Evolutionary conservation across 1,140 invertebrate genomes (phyloP).

Genomic region (Liolophura sinensis): DNA sequence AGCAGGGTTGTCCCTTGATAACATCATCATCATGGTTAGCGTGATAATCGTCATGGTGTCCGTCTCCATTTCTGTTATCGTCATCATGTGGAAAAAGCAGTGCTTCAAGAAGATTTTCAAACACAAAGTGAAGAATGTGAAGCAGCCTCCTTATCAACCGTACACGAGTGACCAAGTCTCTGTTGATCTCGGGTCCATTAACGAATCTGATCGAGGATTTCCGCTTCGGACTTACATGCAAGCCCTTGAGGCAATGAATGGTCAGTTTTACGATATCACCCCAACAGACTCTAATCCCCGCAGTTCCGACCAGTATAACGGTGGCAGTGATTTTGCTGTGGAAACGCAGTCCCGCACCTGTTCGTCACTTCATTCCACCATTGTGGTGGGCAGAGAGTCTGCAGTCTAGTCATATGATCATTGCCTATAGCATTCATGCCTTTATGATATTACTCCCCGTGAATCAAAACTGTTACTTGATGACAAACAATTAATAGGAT

Average conservation of each 20-base stretch:
- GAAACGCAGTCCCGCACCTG: no score
- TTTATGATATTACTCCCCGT: no score
- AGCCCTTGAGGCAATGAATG: constrained; percentile 23
- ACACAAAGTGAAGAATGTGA: constrained; percentile 18
- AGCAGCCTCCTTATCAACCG: constrained; percentile 6
- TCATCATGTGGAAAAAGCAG: constrained; percentile 19
- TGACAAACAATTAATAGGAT: no score
- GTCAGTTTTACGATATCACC: no score
- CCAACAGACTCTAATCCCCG: no score
- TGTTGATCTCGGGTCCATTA: constrained; percentile 34
- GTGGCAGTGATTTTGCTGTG: no score
- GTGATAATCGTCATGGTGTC: constrained; percentile 18
- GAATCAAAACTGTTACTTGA: no score
- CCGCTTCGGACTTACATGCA: constrained; percentile 42
- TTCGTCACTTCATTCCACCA: no score
- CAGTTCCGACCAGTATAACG: no score
- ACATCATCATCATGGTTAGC: constrained; percentile 20
- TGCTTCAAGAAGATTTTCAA: constrained; percentile 21
- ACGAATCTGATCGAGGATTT: constrained; percentile 42
- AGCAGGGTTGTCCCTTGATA: background rate
- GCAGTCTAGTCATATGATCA: no score
- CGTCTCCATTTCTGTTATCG: constrained; percentile 21
- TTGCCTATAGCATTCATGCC: no score
- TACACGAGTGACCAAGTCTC: constrained; percentile 1
- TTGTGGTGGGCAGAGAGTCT: no score